Percentiles rank a stretch among this genome's conserved stretches.
These are phyloP conservation scores for Temnothorax ravouxi DNA, from an alignment of 2,888 invertebrate species.

Conservation along the genomic window DNA sequence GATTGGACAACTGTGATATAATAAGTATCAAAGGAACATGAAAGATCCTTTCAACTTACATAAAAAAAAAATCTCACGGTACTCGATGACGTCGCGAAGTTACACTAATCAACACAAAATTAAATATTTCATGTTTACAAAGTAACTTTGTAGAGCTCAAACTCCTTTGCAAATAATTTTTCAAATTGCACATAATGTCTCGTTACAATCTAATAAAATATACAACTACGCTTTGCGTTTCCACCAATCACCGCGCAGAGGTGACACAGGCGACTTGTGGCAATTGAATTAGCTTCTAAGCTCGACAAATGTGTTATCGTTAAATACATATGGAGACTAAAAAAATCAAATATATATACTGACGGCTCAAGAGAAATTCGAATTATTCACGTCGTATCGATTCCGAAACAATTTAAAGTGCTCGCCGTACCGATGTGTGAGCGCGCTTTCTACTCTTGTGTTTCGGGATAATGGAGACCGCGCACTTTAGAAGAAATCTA, in stretches of 20 bases:
- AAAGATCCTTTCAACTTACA: neutral
- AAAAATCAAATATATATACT: neutral
- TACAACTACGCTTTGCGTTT: conserved; percentile 10
- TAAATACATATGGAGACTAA: neutral
- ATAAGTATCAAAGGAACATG: neutral
- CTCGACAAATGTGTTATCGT: conserved; percentile 14
- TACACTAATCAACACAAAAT: conserved; percentile 5
- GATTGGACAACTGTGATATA: conserved; percentile 4
- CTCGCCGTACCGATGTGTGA: conserved; percentile 55
- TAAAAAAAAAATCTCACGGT: neutral
- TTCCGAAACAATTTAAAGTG: conserved; percentile 18
- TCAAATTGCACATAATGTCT: conserved; percentile 33
- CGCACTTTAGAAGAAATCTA: conserved; percentile 34
- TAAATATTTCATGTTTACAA: neutral
- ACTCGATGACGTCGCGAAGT: neutral
- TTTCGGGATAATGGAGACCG: conserved; percentile 63
- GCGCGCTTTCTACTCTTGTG: conserved; percentile 66
- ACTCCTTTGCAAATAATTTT: neutral
- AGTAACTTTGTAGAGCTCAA: neutral
- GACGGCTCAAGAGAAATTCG: conserved; percentile 9
- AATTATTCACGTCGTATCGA: neutral
- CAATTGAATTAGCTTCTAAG: conserved; percentile 5
- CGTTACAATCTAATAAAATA: conserved; percentile 24
- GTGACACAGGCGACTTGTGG: neutral
- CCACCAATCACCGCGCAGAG: neutral